These are phyloP conservation scores for Xestia xanthographa DNA, from an alignment of 2,888 invertebrate species.

Conservation along the genomic window DNA sequence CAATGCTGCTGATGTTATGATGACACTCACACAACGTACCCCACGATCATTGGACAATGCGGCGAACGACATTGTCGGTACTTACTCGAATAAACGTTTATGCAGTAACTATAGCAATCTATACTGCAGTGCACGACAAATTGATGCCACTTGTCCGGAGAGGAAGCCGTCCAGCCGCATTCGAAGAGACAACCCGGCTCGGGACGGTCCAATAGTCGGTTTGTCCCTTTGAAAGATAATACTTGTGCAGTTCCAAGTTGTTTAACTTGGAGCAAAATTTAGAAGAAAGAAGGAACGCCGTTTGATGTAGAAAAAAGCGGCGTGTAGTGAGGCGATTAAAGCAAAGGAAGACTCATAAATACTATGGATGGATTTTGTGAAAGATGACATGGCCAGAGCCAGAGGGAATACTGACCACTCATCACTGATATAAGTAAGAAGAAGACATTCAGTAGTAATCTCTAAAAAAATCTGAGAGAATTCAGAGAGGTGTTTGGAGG, in stretches of 20 bases:
- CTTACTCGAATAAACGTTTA: constrained; percentile 44
- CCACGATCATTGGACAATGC: constrained; percentile 38
- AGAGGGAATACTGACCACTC: background rate
- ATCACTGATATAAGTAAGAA: background rate
- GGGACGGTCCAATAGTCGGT: constrained; percentile 18
- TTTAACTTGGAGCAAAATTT: constrained; percentile 5
- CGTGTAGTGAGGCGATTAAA: background rate
- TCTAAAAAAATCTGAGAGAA: background rate
- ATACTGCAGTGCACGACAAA: constrained; percentile 28
- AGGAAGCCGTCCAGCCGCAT: constrained; percentile 37
- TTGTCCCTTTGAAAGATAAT: constrained; percentile 39
- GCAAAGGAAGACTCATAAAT: background rate
- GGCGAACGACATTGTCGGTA: constrained; percentile 15
- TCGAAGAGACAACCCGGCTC: constrained; percentile 41
- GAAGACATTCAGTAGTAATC: background rate
- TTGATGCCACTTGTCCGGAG: constrained; percentile 37
- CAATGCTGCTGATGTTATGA: constrained; percentile 15
- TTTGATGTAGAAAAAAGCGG: background rate
- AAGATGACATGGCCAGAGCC: background rate
- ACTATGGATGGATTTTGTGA: constrained; percentile 1
- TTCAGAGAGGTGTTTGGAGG: background rate
- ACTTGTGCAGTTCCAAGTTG: background rate
- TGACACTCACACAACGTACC: constrained; percentile 26
- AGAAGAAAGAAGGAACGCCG: background rate
- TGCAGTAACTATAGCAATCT: constrained; percentile 28